A percentile compares a stretch with the other conserved stretches of the same genome.
Evolutionary conservation across 1,140 invertebrate genomes (phyloP).

Genomic region (Plectrocnemia conspersa): DNA sequence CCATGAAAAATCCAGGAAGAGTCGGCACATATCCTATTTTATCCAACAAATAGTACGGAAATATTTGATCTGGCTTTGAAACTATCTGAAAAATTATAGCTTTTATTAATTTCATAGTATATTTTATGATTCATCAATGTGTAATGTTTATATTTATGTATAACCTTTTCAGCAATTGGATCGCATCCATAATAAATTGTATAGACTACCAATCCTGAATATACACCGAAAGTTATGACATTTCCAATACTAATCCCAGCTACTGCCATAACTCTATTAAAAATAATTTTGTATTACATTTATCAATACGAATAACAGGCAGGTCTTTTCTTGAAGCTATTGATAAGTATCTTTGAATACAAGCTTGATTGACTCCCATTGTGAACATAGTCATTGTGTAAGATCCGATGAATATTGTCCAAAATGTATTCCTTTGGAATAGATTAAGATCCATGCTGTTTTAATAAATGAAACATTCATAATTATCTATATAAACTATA

Average conservation of each 20-base stretch:
- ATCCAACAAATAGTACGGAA: slow-evolving; percentile 62
- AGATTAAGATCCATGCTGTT: slow-evolving; percentile 64
- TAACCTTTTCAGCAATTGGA: slow-evolving; percentile 59
- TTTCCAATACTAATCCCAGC: slow-evolving; percentile 72
- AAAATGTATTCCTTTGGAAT: slow-evolving; percentile 64
- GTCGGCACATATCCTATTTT: slow-evolving; percentile 53
- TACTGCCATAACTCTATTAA: slow-evolving; percentile 75
- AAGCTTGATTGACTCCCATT: slow-evolving; percentile 50
- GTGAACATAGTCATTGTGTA: slow-evolving; percentile 59
- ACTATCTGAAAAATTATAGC: slow-evolving; percentile 40
- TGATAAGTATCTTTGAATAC: slow-evolving; percentile 58
- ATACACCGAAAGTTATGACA: slow-evolving; percentile 55
- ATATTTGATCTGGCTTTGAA: slow-evolving; percentile 51
- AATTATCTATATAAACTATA: too few relatives aligned
- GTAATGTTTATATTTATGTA: background rate
- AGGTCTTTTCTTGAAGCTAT: slow-evolving; percentile 52
- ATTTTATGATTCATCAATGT: background rate
- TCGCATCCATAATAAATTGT: slow-evolving; percentile 70
- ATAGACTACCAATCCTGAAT: slow-evolving; percentile 66
- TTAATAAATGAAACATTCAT: background rate
- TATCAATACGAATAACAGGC: too few relatives aligned
- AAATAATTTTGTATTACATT: slow-evolving; percentile 61
- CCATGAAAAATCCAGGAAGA: slow-evolving; percentile 63
- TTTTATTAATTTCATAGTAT: too few relatives aligned
- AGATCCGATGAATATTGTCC: slow-evolving; percentile 65